Percentiles rank a stretch among this genome's conserved stretches.
Evolutionary conservation across 2,113 vertebrate genomes (phyloP).

Genomic region (Telmatochromis brachygnathus): DNA sequence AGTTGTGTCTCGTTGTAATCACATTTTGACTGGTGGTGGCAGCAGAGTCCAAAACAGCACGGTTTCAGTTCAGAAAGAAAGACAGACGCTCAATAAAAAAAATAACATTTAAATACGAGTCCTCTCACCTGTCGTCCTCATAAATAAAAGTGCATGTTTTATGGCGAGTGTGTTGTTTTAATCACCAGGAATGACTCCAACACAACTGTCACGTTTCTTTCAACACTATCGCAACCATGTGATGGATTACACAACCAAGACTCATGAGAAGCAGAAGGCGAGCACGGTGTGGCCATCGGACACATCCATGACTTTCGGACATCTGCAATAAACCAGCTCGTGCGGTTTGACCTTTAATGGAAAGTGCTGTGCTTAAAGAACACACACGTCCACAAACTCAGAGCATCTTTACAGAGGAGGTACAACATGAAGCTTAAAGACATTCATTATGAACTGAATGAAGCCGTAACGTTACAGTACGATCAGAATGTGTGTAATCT

Average conservation of each 20-base stretch:
- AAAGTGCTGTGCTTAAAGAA: background rate
- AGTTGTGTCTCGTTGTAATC: background rate
- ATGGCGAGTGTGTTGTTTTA: background rate
- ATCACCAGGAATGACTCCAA: background rate
- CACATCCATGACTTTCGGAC: background rate
- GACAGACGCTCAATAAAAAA: background rate
- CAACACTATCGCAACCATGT: background rate
- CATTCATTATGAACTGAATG: background rate
- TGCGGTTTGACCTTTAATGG: background rate
- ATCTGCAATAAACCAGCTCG: background rate
- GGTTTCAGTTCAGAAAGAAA: background rate
- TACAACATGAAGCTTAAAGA: background rate
- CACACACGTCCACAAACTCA: background rate
- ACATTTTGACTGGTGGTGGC: background rate
- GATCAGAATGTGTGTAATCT: background rate
- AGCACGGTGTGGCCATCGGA: background rate
- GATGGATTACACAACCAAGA: background rate
- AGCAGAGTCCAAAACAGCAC: background rate
- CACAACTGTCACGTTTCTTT: background rate
- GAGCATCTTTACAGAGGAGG: background rate
- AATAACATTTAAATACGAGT: rapidly evolving
- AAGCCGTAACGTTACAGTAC: background rate
- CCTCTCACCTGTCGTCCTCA: background rate
- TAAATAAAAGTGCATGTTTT: background rate
- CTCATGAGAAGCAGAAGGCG: background rate